Evolutionary conservation across 2,797 vertebrate genomes (phyloP), one percentile per base, ranked within the genome.

Genomic region (Propithecus perrieri): DNA sequence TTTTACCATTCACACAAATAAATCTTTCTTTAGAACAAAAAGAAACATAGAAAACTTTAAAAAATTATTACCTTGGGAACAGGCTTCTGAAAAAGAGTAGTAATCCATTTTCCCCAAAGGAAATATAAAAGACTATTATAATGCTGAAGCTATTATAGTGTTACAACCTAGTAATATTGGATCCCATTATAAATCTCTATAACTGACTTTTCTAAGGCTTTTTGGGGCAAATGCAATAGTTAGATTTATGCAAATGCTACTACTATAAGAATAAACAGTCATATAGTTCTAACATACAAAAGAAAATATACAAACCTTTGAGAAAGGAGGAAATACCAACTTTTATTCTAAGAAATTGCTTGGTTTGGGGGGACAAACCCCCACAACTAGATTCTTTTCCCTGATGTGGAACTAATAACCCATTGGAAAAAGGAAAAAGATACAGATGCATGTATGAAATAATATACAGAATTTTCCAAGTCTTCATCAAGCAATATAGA

Each of bases 401-500:
- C 97, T 97, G 59, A 92, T 93, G 88, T 96, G 89, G 94, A 98
- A 97, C 85, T 94, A 96, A 96, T 46, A 97, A 97, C 97, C 97
- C 98, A 98, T 97, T 98, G 96, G 95, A 97, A 98, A 97, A 98
- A 98, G 92, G 95, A 97, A 97, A 94, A 97, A 96, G 93, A 95
- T 81, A 97, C 61, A 98, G 88, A 92, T 86, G 91, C n/a, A 97
- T 65, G 89, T 96, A 96, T 95, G 95, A 93, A 97, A 90, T 63
- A 98, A 97, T 97, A 97, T 75, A 98, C 55, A 98, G 95, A 98
- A 94, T 95, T 98, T 98, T 98, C 97, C 95, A 98, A 96, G 97
- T 98, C 98, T 98, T 98, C 98, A 99, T 98, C 98, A 99, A 98
- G 98, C 98, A 98, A 98, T 98, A 98, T 75, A 98, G 97, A 98